A percentile compares a stretch with the other conserved stretches of the same genome.
These are phyloP conservation scores for Anisognathus igniventris DNA, from an alignment of 2,797 vertebrate genomes.

Conservation along the genomic window DNA sequence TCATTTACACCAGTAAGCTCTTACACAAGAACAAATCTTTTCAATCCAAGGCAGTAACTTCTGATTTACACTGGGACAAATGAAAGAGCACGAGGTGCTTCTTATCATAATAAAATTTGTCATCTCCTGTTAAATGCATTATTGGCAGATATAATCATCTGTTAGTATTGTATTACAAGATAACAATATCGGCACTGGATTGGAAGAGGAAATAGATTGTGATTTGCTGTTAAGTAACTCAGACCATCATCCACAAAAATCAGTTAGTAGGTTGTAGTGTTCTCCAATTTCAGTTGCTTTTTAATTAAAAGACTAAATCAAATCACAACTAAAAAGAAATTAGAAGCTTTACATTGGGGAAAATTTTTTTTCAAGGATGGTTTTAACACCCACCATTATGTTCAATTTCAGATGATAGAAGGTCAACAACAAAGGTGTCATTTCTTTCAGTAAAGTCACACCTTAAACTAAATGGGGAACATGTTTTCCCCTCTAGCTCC, in stretches of 20 bases:
- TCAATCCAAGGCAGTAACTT: background rate
- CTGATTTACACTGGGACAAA: background rate
- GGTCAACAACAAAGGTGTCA: background rate
- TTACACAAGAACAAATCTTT: slow-evolving; percentile 1
- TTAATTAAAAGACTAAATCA: slow-evolving; percentile 70
- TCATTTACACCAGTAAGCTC: slow-evolving; percentile 39
- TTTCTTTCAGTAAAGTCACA: background rate
- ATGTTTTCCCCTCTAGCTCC: background rate
- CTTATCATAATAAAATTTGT: slow-evolving; percentile 13
- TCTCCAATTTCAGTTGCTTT: slow-evolving; percentile 64
- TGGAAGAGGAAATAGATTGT: background rate
- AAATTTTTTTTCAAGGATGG: background rate
- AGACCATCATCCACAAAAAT: slow-evolving; percentile 14
- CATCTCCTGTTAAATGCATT: slow-evolving; percentile 21
- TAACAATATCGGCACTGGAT: background rate
- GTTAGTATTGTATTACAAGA: background rate
- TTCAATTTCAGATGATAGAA: background rate
- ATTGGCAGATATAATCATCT: slow-evolving; percentile 15
- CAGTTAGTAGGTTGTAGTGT: slow-evolving; percentile 54
- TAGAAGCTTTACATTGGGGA: background rate
- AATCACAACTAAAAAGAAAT: slow-evolving; percentile 35
- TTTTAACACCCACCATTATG: background rate
- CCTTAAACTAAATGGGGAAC: fast-evolving
- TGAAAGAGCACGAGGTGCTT: background rate
- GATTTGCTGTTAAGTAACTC: slow-evolving; percentile 8